Evolutionary conservation across 2,888 invertebrate genomes (phyloP).

Genomic region (Lypha dubia): DNA sequence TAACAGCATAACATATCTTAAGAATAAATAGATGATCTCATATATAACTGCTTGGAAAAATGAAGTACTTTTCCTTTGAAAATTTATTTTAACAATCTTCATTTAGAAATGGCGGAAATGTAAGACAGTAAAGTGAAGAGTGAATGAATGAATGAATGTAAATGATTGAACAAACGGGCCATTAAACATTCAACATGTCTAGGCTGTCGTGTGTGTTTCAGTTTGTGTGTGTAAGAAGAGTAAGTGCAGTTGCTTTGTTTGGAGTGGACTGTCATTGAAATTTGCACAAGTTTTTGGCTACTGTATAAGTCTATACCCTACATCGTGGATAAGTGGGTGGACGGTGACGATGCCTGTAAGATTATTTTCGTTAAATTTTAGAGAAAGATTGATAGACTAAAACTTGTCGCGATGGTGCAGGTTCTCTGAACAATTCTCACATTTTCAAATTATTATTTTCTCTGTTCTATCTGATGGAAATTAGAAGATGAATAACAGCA

Average conservation of each 20-base stretch:
- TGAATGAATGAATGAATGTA: slow-evolving; percentile 55
- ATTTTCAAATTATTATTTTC: too few relatives aligned
- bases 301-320: slow-evolving; percentile 53
- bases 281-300: slow-evolving; percentile 68
- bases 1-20: slow-evolving; percentile 39
- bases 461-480: too few relatives aligned
- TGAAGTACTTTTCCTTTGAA: slow-evolving; percentile 68
- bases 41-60: slow-evolving; percentile 22
- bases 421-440: too few relatives aligned
- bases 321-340: not conserved
- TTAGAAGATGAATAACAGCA: too few relatives aligned
- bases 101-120: slow-evolving; percentile 64
- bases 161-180: slow-evolving; percentile 53
- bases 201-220: not conserved
- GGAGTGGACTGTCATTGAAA: slow-evolving; percentile 67
- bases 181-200: slow-evolving; percentile 48
- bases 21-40: slow-evolving; percentile 67
- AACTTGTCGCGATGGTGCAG: too few relatives aligned
- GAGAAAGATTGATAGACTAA: not conserved
- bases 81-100: slow-evolving; percentile 51
- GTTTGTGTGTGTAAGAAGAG: slow-evolving; percentile 10
- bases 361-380: not conserved
- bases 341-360: not conserved
- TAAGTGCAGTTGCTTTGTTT: slow-evolving; percentile 12
- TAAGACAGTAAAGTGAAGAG: slow-evolving; percentile 58